Percentiles rank a stretch among this genome's conserved stretches.
phyloP scores from a whole-genome alignment of 2,797 vertebrate species.

The Myoxocephalus aenaeus region DNA sequence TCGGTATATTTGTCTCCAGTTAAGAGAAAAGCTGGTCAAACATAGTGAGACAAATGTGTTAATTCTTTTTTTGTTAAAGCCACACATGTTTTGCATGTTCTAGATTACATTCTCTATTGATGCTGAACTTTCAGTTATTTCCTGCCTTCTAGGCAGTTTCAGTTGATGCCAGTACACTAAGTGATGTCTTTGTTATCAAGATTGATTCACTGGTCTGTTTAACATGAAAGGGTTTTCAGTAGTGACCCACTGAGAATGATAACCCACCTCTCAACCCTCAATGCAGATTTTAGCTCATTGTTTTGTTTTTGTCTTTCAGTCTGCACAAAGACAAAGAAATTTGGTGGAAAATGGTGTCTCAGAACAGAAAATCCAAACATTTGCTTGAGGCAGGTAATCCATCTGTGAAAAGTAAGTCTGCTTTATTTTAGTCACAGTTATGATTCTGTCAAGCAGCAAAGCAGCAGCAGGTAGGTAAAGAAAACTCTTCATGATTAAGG shows the following conservation, averaged over 20 bases:
- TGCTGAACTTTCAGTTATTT: neutral
- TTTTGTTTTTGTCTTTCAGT: neutral
- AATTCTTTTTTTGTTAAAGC: neutral
- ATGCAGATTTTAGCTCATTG: neutral
- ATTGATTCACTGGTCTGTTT: neutral
- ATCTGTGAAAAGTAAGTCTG: neutral
- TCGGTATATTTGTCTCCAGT: neutral
- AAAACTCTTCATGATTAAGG: neutral
- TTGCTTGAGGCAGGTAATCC: neutral
- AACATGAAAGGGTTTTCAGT: neutral
- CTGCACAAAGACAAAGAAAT: too few species aligned
- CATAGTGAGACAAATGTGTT: neutral
- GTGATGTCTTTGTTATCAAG: neutral
- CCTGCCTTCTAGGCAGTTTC: conserved; percentile 1
- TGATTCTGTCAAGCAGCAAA: neutral
- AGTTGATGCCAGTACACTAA: neutral
- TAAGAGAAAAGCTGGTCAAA: neutral
- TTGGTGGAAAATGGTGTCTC: neutral
- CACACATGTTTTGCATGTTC: neutral
- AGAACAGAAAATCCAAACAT: neutral
- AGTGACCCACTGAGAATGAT: neutral
- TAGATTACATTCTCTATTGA: neutral
- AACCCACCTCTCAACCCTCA: neutral
- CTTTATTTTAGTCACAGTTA: neutral
- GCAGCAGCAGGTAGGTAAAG: neutral